Evolutionary conservation across 2,888 invertebrate species (phyloP).

Genomic region (Conops quadrifasciatus): DNA sequence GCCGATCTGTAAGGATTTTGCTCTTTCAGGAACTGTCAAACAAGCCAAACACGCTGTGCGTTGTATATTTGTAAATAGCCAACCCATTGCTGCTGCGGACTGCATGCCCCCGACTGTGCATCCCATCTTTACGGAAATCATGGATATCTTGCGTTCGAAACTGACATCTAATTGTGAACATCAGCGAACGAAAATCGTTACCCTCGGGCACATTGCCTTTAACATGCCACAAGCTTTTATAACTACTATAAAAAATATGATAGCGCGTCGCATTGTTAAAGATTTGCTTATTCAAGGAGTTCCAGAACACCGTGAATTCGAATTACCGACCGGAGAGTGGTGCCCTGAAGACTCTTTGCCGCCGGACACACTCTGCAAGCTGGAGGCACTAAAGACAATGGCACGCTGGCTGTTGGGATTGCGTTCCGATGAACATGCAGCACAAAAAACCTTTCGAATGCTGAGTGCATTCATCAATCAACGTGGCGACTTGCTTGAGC

Average conservation of each 20-base stretch:
- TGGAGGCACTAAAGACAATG: constrained; percentile 95
- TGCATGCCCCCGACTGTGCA: constrained; percentile 64
- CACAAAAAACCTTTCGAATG: constrained; percentile 94
- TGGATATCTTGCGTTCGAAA: constrained; percentile 81
- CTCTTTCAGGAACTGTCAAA: constrained; percentile 89
- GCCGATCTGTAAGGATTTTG: constrained; percentile 87
- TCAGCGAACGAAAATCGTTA: constrained; percentile 93
- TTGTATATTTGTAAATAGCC: constrained; percentile 88
- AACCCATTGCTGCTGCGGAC: constrained; percentile 39
- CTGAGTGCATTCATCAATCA: constrained; percentile 92
- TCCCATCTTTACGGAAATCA: constrained; percentile 81
- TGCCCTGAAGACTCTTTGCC: constrained; percentile 87
- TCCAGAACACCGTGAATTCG: constrained; percentile 67
- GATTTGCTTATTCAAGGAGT: constrained; percentile 88
- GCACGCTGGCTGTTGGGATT: constrained; percentile 94
- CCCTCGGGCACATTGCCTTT: constrained; percentile 93
- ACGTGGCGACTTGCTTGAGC: constrained; percentile 84
- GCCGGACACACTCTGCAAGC: constrained; percentile 89
- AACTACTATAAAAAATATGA: constrained; percentile 90
- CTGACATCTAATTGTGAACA: constrained; percentile 78
- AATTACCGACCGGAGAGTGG: constrained; percentile 70
- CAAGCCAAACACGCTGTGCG: constrained; percentile 96
- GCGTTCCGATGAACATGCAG: constrained; percentile 85
- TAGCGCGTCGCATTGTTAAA: constrained; percentile 94
- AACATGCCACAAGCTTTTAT: constrained; percentile 91